Evolutionary conservation across 2,797 vertebrate genomes (phyloP).

Genomic region (Macrochelys suwanniensis): DNA sequence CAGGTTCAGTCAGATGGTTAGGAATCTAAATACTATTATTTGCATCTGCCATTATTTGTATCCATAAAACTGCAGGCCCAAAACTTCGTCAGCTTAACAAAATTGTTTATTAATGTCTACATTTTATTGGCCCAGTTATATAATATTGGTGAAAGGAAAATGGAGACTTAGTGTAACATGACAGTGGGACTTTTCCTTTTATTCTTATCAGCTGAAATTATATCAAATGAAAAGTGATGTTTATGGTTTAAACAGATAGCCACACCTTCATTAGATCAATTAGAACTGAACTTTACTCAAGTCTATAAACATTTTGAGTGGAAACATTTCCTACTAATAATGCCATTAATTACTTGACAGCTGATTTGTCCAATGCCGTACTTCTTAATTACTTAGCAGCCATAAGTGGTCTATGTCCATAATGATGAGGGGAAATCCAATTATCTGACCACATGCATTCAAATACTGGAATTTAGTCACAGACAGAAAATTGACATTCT

Average conservation of each 20-base stretch:
- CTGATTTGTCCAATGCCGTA: neutral
- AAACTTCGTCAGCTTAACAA: conserved; percentile 13
- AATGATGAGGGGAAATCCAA: neutral
- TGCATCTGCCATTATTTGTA: conserved; percentile 30
- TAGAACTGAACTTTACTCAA: neutral
- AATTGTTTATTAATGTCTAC: neutral
- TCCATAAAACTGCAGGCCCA: neutral
- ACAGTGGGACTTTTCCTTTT: neutral
- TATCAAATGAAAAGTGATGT: fast-evolving
- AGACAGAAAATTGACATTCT: neutral
- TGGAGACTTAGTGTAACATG: neutral
- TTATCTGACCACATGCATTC: neutral
- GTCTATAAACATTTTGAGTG: neutral
- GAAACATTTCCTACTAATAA: neutral
- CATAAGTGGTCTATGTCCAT: neutral
- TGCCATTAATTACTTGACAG: neutral
- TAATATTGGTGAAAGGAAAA: neutral
- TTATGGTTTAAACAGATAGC: neutral
- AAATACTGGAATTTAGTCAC: fast-evolving
- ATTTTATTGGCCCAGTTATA: fast-evolving
- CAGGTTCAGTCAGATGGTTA: conserved; percentile 28
- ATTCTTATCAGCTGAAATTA: neutral
- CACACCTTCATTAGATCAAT: neutral
- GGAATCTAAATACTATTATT: conserved; percentile 48
- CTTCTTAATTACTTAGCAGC: neutral